phyloP scores from a whole-genome alignment of 2,888 invertebrate species.

The Sphaerophoria taeniata region DNA sequence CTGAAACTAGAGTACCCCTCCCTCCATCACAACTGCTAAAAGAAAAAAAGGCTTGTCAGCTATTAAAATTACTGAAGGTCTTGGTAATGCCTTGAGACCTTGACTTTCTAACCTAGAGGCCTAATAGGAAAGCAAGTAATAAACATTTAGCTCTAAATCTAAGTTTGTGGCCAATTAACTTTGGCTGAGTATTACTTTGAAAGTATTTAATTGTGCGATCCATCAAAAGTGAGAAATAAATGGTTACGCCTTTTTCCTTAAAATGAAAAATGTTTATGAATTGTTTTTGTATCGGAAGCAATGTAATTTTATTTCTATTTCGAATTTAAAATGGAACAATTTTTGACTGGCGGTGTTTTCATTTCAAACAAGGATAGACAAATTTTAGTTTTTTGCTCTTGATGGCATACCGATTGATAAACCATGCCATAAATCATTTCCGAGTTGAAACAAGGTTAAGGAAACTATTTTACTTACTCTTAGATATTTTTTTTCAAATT shows the following conservation, averaged over 20 bases:
- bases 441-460: too few relatives aligned
- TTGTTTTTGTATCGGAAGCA: too few relatives aligned
- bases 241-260: slow-evolving; percentile 13
- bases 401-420: too few relatives aligned
- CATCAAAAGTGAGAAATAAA: neutral
- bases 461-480: too few relatives aligned
- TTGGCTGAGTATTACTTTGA: neutral
- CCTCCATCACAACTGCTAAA: neutral
- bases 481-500: too few relatives aligned
- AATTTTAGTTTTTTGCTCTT: too few relatives aligned
- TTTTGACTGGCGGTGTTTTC: too few relatives aligned
- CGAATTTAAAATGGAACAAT: too few relatives aligned
- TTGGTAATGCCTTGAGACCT: slow-evolving; percentile 1
- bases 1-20: neutral
- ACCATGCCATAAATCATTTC: too few relatives aligned
- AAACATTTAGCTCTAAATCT: neutral
- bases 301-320: too few relatives aligned
- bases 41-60: slow-evolving; percentile 14
- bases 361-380: too few relatives aligned
- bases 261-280: neutral
- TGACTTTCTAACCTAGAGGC: slow-evolving; percentile 24
- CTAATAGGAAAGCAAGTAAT: neutral
- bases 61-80: slow-evolving; percentile 2
- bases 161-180: slow-evolving; percentile 10
- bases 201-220: slow-evolving; percentile 10